Conservation (phyloP, 1,140 invertebrate genomes). For the Drosophila sp. region DNA sequence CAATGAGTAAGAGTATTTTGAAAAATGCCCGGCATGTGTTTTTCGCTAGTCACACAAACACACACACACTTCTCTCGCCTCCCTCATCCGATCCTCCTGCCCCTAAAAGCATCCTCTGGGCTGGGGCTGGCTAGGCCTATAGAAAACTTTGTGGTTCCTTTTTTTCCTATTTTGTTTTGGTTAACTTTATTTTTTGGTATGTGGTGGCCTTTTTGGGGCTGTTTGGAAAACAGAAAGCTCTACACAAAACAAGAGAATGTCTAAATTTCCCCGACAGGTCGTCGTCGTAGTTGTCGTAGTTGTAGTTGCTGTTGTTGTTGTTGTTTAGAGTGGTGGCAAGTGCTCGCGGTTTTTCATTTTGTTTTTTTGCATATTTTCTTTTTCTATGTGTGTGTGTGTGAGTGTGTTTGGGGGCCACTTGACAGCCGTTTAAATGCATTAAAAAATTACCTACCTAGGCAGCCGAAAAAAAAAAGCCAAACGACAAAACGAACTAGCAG, state of each 20-base stretch:
- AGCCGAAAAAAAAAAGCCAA: constrained; percentile 30
- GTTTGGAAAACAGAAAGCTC: constrained; percentile 32
- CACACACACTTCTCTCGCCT: background rate
- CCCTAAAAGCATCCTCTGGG: constrained; percentile 30
- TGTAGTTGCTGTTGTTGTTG: constrained; percentile 19
- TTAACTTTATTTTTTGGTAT: constrained; percentile 24
- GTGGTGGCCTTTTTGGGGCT: constrained; percentile 39
- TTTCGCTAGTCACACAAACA: constrained; percentile 17
- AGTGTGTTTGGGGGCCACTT: constrained; percentile 60
- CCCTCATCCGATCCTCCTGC: background rate
- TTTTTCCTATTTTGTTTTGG: constrained; percentile 10
- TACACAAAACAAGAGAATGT: constrained; percentile 46
- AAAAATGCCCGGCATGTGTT: constrained; percentile 39
- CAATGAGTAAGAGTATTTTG: constrained; percentile 22
- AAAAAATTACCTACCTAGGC: constrained; percentile 65
- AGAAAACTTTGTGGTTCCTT: constrained; percentile 7
- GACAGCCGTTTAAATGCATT: constrained; percentile 78
- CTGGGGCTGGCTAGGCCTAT: constrained; percentile 32
- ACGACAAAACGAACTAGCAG: constrained; percentile 8
- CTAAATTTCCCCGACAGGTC: constrained; percentile 54
- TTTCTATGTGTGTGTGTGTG: background rate
- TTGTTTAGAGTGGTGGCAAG: constrained; percentile 22
- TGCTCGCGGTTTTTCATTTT: constrained; percentile 53
- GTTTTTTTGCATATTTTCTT: constrained; percentile 39
- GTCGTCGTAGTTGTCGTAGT: constrained; percentile 22